Evolutionary conservation across 2,888 invertebrate species (phyloP), one percentile per base, ranked within the genome.

Genomic region (Osmoderma eremita): DNA sequence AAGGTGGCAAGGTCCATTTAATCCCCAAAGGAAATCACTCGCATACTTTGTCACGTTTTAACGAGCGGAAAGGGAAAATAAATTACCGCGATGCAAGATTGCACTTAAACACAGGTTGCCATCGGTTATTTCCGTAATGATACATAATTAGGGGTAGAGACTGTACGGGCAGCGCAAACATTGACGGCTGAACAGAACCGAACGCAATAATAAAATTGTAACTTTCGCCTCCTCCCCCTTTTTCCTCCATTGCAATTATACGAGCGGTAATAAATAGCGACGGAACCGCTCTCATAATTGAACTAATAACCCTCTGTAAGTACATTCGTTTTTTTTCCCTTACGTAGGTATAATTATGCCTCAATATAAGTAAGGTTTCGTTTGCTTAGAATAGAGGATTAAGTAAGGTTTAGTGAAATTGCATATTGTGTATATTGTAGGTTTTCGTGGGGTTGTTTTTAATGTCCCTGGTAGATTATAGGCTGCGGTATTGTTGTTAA

Each of bases 121-220:
- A 18, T 45, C 45, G 24, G 45, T 45, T 45, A 61, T 61, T 61
- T 61, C 17, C 58, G 18, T 61, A 61, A 61, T 61, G 58, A 58
- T 30, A 45, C 42, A 61, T 61, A 61, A 61, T 61, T 61, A 61
- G 30, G 17, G 58, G 58, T 36, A 45, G 15, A 42, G 45, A 61
- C 45, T 17, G 12, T 12, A 53, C 53, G 51, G 10, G 5, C 51
- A 18, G 18, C 38, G 13, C 1, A 15, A 18, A 38, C 53, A 50
- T 8, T 8, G 24, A 5, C 50, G 24, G 38, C 12, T 4, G 13
- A 6, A 10, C 30, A 1, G 38, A 36, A 12, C 38, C 5, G 24
- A 39, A 10, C n/a, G 30, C 17, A 45, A 61, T 45, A 58, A 48
- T 30, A 48, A 45, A 61, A 61, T 18, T 18, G 15, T 24, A 17